Evolutionary conservation across 2,888 invertebrate genomes (phyloP).

Genomic region (Cylloceria caligata): DNA sequence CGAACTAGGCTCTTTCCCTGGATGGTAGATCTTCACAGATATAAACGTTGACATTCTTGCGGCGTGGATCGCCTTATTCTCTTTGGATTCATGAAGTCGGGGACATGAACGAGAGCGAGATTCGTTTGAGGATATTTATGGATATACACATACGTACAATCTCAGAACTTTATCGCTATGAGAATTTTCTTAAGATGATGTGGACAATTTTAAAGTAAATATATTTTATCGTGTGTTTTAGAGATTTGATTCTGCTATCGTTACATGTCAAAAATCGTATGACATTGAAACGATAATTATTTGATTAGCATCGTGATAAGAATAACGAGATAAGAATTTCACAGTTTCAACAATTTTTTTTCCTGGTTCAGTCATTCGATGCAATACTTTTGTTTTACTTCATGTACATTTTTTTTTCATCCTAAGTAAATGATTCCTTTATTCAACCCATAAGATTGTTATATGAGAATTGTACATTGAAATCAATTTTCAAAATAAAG

Average conservation of each 20-base stretch:
- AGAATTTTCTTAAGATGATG: background rate
- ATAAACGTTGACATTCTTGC: constrained; percentile 56
- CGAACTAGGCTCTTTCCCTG: constrained; percentile 11
- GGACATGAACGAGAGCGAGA: constrained; percentile 25
- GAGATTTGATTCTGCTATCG: background rate
- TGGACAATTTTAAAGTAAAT: background rate
- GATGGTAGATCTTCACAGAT: constrained; percentile 49
- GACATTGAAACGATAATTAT: background rate
- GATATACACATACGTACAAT: background rate
- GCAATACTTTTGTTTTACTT: too few relatives aligned
- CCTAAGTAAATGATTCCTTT: background rate
- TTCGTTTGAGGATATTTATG: constrained; percentile 28
- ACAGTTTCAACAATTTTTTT: too few relatives aligned
- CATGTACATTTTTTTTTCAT: background rate
- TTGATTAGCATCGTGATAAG: too few relatives aligned
- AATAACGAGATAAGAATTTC: too few relatives aligned
- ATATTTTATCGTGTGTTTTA: background rate
- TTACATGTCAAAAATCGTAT: background rate
- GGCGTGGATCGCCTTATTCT: constrained; percentile 5
- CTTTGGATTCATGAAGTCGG: constrained; percentile 26
- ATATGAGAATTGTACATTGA: too few relatives aligned
- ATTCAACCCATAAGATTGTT: background rate
- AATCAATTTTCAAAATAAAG: too few relatives aligned
- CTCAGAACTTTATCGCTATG: background rate
- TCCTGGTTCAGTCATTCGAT: too few relatives aligned